Conservation (phyloP, 2,797 vertebrate species). For the Graptemys geographica region DNA sequence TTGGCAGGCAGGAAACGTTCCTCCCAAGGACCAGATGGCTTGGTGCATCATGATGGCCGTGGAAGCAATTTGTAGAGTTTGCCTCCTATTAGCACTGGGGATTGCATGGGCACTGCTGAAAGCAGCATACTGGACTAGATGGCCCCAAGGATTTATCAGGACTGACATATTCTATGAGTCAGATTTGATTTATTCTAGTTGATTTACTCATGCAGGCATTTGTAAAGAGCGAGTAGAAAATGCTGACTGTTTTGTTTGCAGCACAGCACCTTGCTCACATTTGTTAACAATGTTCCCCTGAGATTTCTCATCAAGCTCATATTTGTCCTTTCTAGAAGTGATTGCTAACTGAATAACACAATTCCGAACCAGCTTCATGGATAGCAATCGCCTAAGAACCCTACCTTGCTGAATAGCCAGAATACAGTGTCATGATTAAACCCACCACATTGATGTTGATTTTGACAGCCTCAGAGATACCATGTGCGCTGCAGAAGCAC, state of each 20-base stretch:
- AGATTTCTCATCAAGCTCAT: slow-evolving; percentile 2
- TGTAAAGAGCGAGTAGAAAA: background rate
- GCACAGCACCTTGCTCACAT: background rate
- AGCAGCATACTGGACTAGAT: background rate
- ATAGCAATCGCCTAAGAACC: background rate
- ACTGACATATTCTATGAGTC: background rate
- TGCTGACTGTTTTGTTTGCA: background rate
- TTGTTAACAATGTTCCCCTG: background rate
- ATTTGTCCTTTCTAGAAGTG: accelerated
- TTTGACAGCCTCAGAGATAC: background rate
- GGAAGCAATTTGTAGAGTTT: background rate
- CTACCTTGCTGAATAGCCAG: background rate
- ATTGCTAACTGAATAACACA: background rate
- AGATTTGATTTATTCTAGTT: background rate
- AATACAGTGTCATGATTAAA: background rate
- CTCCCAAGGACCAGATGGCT: background rate
- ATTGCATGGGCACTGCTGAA: background rate
- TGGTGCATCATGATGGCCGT: accelerated
- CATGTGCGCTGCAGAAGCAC: background rate
- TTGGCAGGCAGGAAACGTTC: accelerated
- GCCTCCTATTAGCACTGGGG: background rate
- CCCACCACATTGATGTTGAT: background rate
- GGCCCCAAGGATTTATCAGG: accelerated
- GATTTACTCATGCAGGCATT: background rate
- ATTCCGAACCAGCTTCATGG: background rate